Percentiles rank a stretch among this genome's conserved stretches.
phyloP scores from a whole-genome alignment of 2,113 vertebrate species.

The Mionectes macconnelli region DNA sequence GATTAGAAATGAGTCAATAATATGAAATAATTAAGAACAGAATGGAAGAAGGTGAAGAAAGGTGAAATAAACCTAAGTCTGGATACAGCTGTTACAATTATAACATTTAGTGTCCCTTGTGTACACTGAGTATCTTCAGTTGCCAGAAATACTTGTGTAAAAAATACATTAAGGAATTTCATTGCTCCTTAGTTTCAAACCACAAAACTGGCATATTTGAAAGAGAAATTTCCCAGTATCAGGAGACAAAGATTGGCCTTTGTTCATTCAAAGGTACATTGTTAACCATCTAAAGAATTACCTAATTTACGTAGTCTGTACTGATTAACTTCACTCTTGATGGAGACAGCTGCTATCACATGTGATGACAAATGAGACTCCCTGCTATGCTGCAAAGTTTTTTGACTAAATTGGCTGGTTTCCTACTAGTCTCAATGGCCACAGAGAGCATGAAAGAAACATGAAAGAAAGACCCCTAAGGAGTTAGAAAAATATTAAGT shows the following conservation, averaged over 20 bases:
- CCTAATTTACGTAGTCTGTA: constrained; percentile 8
- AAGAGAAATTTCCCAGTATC: not conserved
- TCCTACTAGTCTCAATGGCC: not conserved
- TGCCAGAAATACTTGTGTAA: not conserved
- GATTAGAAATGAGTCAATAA: not conserved
- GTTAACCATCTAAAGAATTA: not conserved
- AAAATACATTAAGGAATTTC: not conserved
- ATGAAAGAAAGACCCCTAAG: not conserved
- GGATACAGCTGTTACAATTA: not conserved
- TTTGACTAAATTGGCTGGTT: constrained; percentile 10
- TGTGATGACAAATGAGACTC: not conserved
- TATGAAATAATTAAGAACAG: not conserved
- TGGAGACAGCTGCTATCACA: constrained; percentile 11
- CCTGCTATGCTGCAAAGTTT: not conserved
- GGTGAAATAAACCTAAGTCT: not conserved
- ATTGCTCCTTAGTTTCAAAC: not conserved
- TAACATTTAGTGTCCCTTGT: not conserved
- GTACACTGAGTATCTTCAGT: not conserved
- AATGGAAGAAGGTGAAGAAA: not conserved
- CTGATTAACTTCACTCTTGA: constrained; percentile 3
- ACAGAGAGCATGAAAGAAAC: not conserved
- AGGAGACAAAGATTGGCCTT: not conserved
- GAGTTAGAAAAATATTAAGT: not conserved
- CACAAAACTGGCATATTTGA: not conserved
- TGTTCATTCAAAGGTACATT: not conserved